These are phyloP conservation scores for Desmodus rotundus DNA, from an alignment of 2,113 vertebrate species.

Conservation along the genomic window DNA sequence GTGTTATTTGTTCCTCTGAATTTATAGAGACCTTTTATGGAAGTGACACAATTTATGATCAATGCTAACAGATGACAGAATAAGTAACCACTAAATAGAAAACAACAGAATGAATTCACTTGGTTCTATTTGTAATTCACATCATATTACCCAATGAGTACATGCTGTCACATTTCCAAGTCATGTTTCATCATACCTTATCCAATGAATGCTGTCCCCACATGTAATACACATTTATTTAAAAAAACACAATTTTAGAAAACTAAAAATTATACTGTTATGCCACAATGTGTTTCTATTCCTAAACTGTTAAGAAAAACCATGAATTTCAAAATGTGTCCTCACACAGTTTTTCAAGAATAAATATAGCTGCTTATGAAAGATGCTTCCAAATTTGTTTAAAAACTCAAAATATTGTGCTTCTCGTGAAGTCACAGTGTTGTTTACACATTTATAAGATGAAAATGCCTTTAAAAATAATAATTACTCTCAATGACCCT, in stretches of 20 bases:
- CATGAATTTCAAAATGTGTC: background rate
- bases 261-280: background rate
- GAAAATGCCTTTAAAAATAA: background rate
- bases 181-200: background rate
- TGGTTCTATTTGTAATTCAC: background rate
- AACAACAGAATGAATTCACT: constrained; percentile 19
- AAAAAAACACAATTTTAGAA: background rate
- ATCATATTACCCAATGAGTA: background rate
- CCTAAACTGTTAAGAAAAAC: background rate
- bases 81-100: constrained; percentile 39
- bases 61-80: constrained; percentile 39
- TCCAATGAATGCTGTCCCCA: background rate
- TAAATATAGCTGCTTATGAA: background rate
- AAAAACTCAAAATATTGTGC: background rate
- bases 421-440: background rate
- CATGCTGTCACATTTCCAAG: background rate
- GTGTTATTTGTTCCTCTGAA: constrained; percentile 43
- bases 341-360: background rate
- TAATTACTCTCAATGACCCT: background rate
- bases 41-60: constrained; percentile 52
- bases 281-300: background rate
- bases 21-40: constrained; percentile 31
- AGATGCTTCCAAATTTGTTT: background rate
- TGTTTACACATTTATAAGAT: background rate
- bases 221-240: background rate